phyloP scores from a whole-genome alignment of 2,113 vertebrate species.

The Ovis aries region ARS-UI_Ramb_v3.0 NC_056063.1:68072001-68072500 shows the following conservation, averaged over 20 bases:
- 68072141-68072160: neutral
- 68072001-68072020: neutral
- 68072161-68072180: neutral
- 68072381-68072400: neutral
- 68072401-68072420: neutral
- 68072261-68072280: neutral
- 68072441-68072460: neutral
- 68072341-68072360: neutral
- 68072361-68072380: neutral
- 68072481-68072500: neutral
- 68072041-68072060: constrained; percentile 39
- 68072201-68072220: constrained; percentile 45
- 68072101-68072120: neutral
- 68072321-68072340: neutral
- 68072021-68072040: neutral
- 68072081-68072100: constrained; percentile 51
- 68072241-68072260: neutral
- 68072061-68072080: neutral
- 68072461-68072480: neutral
- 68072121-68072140: constrained; percentile 27
- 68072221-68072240: neutral
- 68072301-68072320: neutral
- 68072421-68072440: neutral
- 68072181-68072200: constrained; percentile 34
- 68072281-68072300: neutral